Percentiles rank a stretch among this genome's conserved stretches.
phyloP scores from a whole-genome alignment of 2,113 vertebrate genomes.

The Mola mola region DNA sequence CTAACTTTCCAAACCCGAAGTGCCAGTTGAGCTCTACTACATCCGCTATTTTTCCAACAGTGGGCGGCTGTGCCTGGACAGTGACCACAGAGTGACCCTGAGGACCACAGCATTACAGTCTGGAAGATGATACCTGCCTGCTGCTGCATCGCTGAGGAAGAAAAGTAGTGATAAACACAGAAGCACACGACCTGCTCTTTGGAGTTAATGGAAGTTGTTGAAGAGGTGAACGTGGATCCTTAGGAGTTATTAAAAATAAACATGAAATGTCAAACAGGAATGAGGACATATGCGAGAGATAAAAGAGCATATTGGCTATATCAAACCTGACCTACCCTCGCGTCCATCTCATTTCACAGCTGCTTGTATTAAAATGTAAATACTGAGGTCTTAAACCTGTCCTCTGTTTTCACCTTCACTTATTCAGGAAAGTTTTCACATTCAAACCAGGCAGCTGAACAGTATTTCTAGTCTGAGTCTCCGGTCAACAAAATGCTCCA shows the following conservation, averaged over 20 bases:
- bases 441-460: too few relatives aligned
- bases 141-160: background rate
- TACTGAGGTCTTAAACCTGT: background rate
- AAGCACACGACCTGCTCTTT: slow-evolving; percentile 13
- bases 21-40: too few relatives aligned
- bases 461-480: too few relatives aligned
- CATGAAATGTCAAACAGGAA: slow-evolving; percentile 47
- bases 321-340: slow-evolving; percentile 10
- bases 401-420: slow-evolving; percentile 12
- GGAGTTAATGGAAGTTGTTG: slow-evolving; percentile 43
- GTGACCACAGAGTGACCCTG: too few relatives aligned
- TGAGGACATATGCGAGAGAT: slow-evolving; percentile 16
- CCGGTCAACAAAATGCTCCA: too few relatives aligned
- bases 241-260: slow-evolving; percentile 35
- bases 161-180: slow-evolving; percentile 32
- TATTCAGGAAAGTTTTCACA: background rate
- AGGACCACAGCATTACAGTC: background rate
- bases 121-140: background rate
- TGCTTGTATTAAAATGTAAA: background rate
- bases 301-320: slow-evolving; percentile 5
- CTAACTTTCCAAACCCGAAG: too few relatives aligned
- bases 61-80: too few relatives aligned
- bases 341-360: slow-evolving; percentile 8
- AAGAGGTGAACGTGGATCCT: slow-evolving; percentile 37
- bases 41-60: too few relatives aligned